phyloP scores from a whole-genome alignment of 2,888 invertebrate species.

The Itoplectis maculator region DNA sequence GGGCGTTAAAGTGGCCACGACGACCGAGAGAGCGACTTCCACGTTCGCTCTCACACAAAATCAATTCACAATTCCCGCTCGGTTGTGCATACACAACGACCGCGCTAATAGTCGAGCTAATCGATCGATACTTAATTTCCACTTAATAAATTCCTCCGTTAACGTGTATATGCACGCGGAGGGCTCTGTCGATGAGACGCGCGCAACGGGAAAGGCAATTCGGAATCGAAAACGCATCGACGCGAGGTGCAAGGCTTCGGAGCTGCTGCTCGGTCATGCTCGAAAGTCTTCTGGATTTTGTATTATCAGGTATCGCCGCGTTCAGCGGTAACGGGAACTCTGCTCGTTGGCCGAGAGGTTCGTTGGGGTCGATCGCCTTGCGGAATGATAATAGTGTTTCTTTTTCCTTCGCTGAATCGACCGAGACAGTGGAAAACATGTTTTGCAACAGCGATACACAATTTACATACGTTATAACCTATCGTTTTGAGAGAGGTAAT shows the following conservation, averaged over 20 bases:
- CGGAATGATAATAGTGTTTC: not conserved
- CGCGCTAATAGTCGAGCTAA: conserved; percentile 16
- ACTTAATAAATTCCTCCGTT: conserved; percentile 6
- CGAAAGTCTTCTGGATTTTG: not conserved
- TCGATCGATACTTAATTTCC: conserved; percentile 18
- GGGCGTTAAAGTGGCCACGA: not conserved
- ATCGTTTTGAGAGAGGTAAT: too few relatives aligned
- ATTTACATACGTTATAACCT: too few relatives aligned
- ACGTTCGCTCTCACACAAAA: not conserved
- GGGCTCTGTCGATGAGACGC: not conserved
- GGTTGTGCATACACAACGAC: not conserved
- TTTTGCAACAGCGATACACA: too few relatives aligned
- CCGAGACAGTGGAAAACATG: not conserved
- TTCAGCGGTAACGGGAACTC: not conserved
- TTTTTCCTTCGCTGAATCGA: not conserved
- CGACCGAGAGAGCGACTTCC: too few relatives aligned
- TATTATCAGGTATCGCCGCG: not conserved
- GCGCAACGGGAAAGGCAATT: not conserved
- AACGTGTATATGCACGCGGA: conserved; percentile 1
- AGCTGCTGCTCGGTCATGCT: not conserved
- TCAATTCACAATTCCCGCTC: conserved; percentile 11
- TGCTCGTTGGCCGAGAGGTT: not conserved
- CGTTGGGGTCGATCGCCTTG: conserved; percentile 1
- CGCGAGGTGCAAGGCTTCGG: not conserved
- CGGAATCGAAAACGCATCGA: not conserved